Evolutionary conservation across 1,140 invertebrate species (phyloP).

Genomic region (Drosophila ercepeae): DNA sequence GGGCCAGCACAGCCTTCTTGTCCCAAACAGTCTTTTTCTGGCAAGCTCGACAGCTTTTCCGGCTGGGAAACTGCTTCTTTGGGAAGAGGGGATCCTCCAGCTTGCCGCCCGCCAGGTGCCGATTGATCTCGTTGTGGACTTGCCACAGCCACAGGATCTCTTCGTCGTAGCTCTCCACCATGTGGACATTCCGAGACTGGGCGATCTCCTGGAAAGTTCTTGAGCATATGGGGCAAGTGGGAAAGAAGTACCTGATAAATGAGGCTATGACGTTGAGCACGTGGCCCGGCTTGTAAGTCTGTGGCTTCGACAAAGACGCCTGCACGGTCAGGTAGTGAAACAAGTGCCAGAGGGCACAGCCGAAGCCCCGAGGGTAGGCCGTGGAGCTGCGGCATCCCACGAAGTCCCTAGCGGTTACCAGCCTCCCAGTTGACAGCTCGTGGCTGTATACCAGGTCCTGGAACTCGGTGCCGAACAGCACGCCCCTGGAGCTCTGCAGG

Average conservation of each 20-base stretch:
- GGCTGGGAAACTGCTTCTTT: slow-evolving; percentile 94
- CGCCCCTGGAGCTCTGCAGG: neutral
- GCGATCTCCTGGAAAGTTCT: neutral
- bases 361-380: neutral
- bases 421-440: neutral
- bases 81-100: slow-evolving; percentile 95
- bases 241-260: neutral
- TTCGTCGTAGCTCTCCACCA: neutral
- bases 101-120: slow-evolving; percentile 90
- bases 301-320: neutral
- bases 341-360: neutral
- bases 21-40: neutral
- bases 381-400: neutral
- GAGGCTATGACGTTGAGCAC: neutral
- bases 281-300: neutral
- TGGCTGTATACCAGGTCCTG: neutral
- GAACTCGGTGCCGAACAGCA: neutral
- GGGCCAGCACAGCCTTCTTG: neutral
- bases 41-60: neutral
- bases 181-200: neutral
- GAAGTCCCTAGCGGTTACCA: neutral
- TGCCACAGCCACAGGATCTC: slow-evolving; percentile 95
- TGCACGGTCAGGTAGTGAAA: neutral
- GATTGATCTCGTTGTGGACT: slow-evolving; percentile 96
- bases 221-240: neutral